These are phyloP conservation scores for Calycopis cecrops DNA, from an alignment of 1,140 invertebrate genomes.

Conservation along the genomic window DNA sequence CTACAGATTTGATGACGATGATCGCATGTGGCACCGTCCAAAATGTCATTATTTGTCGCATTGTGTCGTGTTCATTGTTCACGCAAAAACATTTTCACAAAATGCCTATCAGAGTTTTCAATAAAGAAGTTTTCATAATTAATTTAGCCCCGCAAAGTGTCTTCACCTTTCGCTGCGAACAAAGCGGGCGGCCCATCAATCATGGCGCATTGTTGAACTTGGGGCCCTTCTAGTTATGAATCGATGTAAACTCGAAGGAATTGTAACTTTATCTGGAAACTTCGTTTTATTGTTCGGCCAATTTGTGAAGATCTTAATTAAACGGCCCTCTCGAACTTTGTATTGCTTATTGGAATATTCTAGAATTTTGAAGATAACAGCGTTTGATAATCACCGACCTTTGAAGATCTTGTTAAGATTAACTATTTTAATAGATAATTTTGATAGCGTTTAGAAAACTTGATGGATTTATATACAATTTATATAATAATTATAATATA, in stretches of 20 bases:
- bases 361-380: too few species aligned
- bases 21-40: not conserved
- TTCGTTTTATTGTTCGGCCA: slow-evolving; percentile 28
- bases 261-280: slow-evolving; percentile 29
- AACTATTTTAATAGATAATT: too few species aligned
- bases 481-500: too few species aligned
- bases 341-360: too few species aligned
- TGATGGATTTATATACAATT: too few species aligned
- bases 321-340: not conserved
- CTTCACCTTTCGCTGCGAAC: slow-evolving; percentile 21
- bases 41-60: slow-evolving; percentile 3
- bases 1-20: not conserved
- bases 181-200: slow-evolving; percentile 23
- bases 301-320: slow-evolving; percentile 19
- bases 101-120: slow-evolving; percentile 5
- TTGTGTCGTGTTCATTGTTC: slow-evolving; percentile 1
- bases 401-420: too few species aligned
- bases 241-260: slow-evolving; percentile 28
- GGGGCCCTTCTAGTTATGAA: slow-evolving; percentile 17
- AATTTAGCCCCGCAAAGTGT: slow-evolving; percentile 20
- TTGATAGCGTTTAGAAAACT: too few species aligned
- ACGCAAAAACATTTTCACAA: slow-evolving; percentile 2
- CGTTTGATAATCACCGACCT: too few species aligned
- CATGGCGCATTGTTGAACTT: slow-evolving; percentile 16
- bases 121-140: slow-evolving; percentile 21